Evolutionary conservation across 2,888 invertebrate genomes (phyloP), one percentile per base, ranked within the genome.

Genomic region (Phaedon cochleariae): DNA sequence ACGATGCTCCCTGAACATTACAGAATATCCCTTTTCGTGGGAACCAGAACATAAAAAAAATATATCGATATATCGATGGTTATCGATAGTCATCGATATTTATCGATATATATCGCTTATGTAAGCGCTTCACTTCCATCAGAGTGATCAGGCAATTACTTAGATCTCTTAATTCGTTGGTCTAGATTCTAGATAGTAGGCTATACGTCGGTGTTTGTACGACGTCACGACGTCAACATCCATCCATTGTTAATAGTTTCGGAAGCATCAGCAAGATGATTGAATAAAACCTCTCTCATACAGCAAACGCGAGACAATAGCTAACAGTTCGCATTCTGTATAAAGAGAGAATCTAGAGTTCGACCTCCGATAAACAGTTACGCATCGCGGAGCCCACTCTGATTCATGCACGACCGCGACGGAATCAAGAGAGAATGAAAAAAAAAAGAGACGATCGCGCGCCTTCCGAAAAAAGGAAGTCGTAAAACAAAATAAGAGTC

Each of bases 381-480:
- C 66, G 73, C 73, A 71, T 70, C 68, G 69, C 67, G 45, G 60
- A 65, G 55, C 71, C 67, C 68, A 65, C 65, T 65, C 69, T 70
- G 72, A 73, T 72, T 73, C 73, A 73, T 70, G 70, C 68, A 59
- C 67, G 70, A 70, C 68, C 64, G 68, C 59, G 66, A 67, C 65
- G 60, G 62, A 65, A 51, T 59, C 61, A 51, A 55, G 63, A 29
- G 48, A 46, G 52, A 29, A 52, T 53, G 59, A 53, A 60, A 53
- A 64, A 60, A 68, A 69, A 65, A 68, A 45, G 57, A 54, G 70
- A 67, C 45, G 67, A 68, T 65, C 70, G 69, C 65, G 70, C 68
- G 70, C 69, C 67, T 67, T 62, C 70, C 57, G 66, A 73, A 71
- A 73, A 73, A 73, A 69, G 74, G 70, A 74, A 73, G 71, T 72